These are phyloP conservation scores for Diachasma alloeum DNA, from an alignment of 1,140 invertebrate genomes.

Conservation along the genomic window DNA sequence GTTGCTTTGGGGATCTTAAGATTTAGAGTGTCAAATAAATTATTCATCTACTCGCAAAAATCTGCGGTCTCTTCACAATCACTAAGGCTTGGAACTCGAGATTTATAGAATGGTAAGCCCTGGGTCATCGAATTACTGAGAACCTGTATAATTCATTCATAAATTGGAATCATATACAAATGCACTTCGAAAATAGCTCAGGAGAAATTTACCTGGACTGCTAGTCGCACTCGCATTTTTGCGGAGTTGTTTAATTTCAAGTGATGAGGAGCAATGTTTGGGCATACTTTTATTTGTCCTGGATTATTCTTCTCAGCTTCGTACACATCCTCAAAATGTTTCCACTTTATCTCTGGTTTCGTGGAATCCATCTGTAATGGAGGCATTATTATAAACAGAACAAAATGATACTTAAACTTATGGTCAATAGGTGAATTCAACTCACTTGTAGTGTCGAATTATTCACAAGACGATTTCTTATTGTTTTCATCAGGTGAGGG, in stretches of 20 bases:
- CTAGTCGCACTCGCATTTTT: constrained; percentile 30
- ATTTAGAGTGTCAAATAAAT: constrained; percentile 21
- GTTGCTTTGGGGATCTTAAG: not conserved
- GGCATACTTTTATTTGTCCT: constrained; percentile 14
- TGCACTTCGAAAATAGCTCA: not conserved
- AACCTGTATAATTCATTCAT: not conserved
- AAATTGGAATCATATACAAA: not conserved
- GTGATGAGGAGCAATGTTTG: constrained; percentile 17
- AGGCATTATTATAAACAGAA: not conserved
- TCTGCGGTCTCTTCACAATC: not conserved
- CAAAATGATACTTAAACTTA: not conserved
- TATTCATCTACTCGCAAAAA: constrained; percentile 10
- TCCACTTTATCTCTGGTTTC: constrained; percentile 21
- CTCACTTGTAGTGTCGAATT: not conserved
- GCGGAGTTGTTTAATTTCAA: constrained; percentile 16
- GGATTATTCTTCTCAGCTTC: constrained; percentile 8
- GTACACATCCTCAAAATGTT: constrained; percentile 14
- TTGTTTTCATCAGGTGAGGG: constrained; percentile 14
- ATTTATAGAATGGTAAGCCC: not conserved
- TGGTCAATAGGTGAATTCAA: too few species aligned
- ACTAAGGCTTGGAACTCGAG: not conserved
- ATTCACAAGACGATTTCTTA: constrained; percentile 18
- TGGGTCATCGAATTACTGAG: constrained; percentile 14
- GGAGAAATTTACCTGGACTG: constrained; percentile 19
- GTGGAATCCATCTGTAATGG: constrained; percentile 18